Conservation (phyloP, 2,797 vertebrate genomes). For the Artibeus jamaicensis region DNA sequence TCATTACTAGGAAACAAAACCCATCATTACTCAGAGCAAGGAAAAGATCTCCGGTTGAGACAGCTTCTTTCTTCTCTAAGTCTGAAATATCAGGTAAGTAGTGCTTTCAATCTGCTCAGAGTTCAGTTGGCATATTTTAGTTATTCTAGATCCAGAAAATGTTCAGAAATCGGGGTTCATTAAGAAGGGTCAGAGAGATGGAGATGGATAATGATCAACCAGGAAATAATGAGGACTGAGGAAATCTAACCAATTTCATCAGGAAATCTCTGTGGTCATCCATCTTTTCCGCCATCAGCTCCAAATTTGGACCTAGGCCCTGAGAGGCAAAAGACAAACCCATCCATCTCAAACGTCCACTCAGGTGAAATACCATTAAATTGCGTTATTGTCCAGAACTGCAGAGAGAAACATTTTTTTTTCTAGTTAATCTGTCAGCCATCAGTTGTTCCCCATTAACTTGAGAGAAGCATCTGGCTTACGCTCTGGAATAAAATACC, state of each 20-base stretch:
- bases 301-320: constrained; percentile 40
- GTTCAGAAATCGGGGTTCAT: constrained; percentile 9
- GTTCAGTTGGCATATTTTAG: neutral
- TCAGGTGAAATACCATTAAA: constrained; percentile 3
- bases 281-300: constrained; percentile 45
- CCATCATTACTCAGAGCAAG: neutral
- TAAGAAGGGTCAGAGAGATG: neutral
- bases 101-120: neutral
- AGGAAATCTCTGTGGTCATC: constrained; percentile 32
- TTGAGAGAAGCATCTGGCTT: constrained; percentile 29
- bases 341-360: constrained; percentile 37
- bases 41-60: neutral
- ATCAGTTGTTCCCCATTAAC: constrained; percentile 25
- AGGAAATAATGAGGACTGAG: constrained; percentile 6
- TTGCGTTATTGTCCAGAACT: neutral
- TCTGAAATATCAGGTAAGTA: neutral
- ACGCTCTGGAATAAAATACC: constrained; percentile 37
- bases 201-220: neutral
- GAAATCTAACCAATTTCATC: constrained; percentile 34
- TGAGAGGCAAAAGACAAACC: constrained; percentile 18
- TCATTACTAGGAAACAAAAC: neutral
- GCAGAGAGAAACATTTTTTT: constrained; percentile 34
- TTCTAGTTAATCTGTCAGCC: constrained; percentile 25
- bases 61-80: neutral
- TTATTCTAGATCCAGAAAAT: constrained; percentile 24